These are phyloP conservation scores for Philaethria dido DNA, from an alignment of 2,888 invertebrate species.

Conservation along the genomic window DNA sequence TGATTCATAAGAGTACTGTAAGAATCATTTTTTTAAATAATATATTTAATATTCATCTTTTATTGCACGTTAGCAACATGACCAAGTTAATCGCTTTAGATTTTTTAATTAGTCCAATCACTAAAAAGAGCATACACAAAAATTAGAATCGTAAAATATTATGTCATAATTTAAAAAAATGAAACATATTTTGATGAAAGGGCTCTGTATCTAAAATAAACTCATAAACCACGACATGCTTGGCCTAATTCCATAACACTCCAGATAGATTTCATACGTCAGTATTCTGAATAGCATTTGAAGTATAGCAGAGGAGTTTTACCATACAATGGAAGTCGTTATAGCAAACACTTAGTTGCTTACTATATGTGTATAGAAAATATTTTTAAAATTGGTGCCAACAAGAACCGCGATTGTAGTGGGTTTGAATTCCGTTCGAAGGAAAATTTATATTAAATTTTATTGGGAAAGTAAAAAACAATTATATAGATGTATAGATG, in stretches of 20 bases:
- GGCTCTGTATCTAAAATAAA: constrained; percentile 27
- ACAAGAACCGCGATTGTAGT: no score
- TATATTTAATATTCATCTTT: no score
- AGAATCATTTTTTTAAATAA: no score
- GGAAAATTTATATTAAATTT: no score
- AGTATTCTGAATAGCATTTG: constrained; percentile 30
- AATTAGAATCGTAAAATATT: background rate
- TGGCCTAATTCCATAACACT: constrained; percentile 39
- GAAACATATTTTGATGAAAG: constrained; percentile 3
- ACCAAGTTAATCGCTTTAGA: no score
- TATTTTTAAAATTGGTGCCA: no score
- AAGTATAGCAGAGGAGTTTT: constrained; percentile 19
- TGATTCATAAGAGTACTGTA: no score
- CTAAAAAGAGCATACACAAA: background rate
- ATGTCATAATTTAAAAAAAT: background rate
- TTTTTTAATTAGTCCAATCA: background rate
- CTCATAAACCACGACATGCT: constrained; percentile 28
- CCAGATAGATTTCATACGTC: constrained; percentile 35
- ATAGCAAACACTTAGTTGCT: background rate
- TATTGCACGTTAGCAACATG: no score
- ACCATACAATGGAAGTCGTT: constrained; percentile 14
- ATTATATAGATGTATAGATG: no score
- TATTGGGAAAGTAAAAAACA: no score
- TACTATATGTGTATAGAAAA: no score
- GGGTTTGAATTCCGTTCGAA: no score